Evolutionary conservation across 2,888 invertebrate species (phyloP).

Genomic region (Biston stratarius): DNA sequence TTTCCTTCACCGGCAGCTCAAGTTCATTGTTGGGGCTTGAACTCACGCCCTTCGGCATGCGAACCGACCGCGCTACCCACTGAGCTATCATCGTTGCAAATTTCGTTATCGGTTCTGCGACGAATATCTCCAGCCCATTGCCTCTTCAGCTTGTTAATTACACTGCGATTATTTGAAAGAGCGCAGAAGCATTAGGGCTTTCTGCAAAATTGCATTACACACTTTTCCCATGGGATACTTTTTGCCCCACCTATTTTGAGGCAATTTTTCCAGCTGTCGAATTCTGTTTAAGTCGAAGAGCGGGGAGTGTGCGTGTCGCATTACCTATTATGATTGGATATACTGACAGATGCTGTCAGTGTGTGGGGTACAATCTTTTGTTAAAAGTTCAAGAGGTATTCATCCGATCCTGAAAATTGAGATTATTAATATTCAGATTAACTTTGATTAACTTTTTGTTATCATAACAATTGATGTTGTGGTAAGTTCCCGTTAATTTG

Average conservation of each 20-base stretch:
- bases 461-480: not conserved
- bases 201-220: not conserved
- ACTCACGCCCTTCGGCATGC: too few species aligned
- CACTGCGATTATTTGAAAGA: not conserved
- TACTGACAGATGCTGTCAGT: slow-evolving; percentile 34
- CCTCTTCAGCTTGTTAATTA: too few species aligned
- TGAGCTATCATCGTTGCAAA: too few species aligned
- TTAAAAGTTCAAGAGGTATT: not conserved
- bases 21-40: too few species aligned
- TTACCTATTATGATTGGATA: slow-evolving; percentile 41
- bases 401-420: not conserved
- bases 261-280: slow-evolving; percentile 44
- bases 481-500: too few species aligned
- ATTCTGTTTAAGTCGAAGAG: slow-evolving; percentile 35
- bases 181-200: not conserved
- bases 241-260: slow-evolving; percentile 27
- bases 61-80: too few species aligned
- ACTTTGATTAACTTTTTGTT: not conserved
- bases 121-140: too few species aligned
- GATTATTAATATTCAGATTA: not conserved
- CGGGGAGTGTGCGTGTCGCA: slow-evolving; percentile 40
- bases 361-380: slow-evolving; percentile 15
- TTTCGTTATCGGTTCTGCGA: too few species aligned
- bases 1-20: too few species aligned
- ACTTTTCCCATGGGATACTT: slow-evolving; percentile 29